Base-by-base conservation (phyloP, 2,797 vertebrate genomes). In the Peromyscus aztecus region DNA sequence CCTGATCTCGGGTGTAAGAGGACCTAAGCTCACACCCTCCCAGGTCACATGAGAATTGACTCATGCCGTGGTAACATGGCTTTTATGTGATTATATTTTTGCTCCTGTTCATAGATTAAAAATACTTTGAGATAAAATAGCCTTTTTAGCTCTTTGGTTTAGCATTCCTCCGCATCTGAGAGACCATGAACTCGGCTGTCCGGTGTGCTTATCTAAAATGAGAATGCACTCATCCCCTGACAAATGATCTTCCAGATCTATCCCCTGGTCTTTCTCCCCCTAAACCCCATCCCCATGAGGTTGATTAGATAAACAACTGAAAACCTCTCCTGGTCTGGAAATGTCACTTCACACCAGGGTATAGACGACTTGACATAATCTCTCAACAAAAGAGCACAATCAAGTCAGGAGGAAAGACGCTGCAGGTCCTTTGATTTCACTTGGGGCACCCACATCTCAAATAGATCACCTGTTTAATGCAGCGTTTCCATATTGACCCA, bases 71-170 rank as follows among this genome's bases (percentile, higher is more conserved):
- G 34, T 73, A 10, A 31, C 29, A 9, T 59, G 76, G 24, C 37
- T 77, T 73, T 84, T 93, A 40, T 57, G 19, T 52, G 27, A 82
- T 87, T 94, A 63, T 87, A 89, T 82, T 78, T 93, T 93, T 96
- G 29, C 29, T 91, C 11, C 24, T 77, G 19, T 65, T 92, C 76
- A 57, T 77, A 88, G 29, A 71, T 71, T 52, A 43, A 89, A 89
- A 81, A 69, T 69, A 84, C 46, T 81, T 63, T 71, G 76, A 88
- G 37, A 84, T 84, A 87, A 97, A 94, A 67, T 77, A 94, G 73
- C 55, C 57, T 71, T 81, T 81, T 23, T 59, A 85, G 69, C 7
- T 90, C 71, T 76, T 78, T 78, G 77, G 31, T 11, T 80, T 85
- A 82, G 82, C 43, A 75, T 14, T 86, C 4, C 7, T 73, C 84